These are phyloP conservation scores for Aleiodes testaceus DNA, from an alignment of 2,888 invertebrate genomes.

Conservation along the genomic window DNA sequence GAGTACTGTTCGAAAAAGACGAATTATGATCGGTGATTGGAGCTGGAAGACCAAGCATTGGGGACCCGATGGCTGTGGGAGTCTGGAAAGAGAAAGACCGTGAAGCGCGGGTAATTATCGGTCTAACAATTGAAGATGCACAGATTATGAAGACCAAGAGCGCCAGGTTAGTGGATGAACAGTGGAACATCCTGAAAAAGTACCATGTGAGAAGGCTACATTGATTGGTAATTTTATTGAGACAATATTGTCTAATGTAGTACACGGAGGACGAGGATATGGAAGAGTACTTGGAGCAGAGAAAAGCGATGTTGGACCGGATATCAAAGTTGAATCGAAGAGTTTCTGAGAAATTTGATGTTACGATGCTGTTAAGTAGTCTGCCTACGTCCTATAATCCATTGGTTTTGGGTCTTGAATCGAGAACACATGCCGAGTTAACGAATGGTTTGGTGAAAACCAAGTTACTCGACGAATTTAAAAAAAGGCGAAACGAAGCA, in stretches of 20 bases:
- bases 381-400: constrained; percentile 53
- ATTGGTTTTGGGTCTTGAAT: constrained; percentile 51
- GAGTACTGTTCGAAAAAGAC: neutral
- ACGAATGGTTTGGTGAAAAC: constrained; percentile 48
- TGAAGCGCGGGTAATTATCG: neutral
- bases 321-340: constrained; percentile 46
- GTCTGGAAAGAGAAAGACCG: no score
- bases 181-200: constrained; percentile 32
- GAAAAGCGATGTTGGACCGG: constrained; percentile 30
- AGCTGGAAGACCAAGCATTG: neutral
- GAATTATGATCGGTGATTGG: neutral
- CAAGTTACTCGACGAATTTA: constrained; percentile 52
- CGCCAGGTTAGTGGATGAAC: neutral
- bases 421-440: constrained; percentile 46
- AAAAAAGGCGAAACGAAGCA: constrained; percentile 32
- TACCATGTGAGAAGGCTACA: constrained; percentile 45
- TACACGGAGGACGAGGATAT: constrained; percentile 19
- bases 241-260: constrained; percentile 36
- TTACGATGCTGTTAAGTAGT: constrained; percentile 52
- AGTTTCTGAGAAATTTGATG: constrained; percentile 46
- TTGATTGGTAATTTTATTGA: constrained; percentile 33
- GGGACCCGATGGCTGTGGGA: no score
- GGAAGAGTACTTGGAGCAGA: constrained; percentile 12
- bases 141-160: neutral
- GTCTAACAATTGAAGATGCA: neutral